phyloP scores from a whole-genome alignment of 1,140 invertebrate genomes.

The Temnothorax nylanderi region DNA sequence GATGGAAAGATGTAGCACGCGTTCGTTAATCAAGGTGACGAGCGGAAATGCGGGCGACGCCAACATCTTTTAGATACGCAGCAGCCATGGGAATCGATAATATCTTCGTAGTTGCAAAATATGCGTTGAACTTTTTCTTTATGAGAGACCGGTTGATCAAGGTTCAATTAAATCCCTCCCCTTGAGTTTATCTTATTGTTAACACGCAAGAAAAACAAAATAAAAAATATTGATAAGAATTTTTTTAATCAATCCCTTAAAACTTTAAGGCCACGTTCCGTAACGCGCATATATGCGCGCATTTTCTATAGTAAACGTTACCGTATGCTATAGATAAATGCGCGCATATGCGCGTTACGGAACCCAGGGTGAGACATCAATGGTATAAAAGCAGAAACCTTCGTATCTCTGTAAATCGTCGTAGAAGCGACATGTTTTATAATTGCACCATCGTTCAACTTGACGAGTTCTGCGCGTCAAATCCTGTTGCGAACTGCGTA shows the following conservation, averaged over 20 bases:
- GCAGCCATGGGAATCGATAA: not conserved
- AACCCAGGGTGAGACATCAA: not conserved
- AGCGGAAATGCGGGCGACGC: conserved; percentile 4
- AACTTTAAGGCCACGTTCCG: not conserved
- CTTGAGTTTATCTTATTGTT: not conserved
- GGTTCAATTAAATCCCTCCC: conserved; percentile 8
- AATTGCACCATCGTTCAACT: not conserved
- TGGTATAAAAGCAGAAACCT: not conserved
- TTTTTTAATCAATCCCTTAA: not conserved
- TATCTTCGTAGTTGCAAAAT: conserved; percentile 1
- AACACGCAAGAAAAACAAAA: not conserved
- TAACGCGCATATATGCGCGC: no score
- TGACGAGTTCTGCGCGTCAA: not conserved
- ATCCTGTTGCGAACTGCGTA: not conserved
- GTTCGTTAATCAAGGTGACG: conserved; percentile 36
- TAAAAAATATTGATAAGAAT: not conserved
- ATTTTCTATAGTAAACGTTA: no score
- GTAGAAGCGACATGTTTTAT: not conserved
- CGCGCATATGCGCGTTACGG: no score
- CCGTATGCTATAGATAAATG: no score
- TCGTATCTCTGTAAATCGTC: not conserved
- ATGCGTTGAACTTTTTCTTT: not conserved
- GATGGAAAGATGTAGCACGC: conserved; percentile 4
- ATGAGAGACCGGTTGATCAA: conserved; percentile 37
- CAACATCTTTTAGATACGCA: not conserved